phyloP scores from a whole-genome alignment of 2,888 invertebrate genomes.

The Lasius fuliginosus region DNA sequence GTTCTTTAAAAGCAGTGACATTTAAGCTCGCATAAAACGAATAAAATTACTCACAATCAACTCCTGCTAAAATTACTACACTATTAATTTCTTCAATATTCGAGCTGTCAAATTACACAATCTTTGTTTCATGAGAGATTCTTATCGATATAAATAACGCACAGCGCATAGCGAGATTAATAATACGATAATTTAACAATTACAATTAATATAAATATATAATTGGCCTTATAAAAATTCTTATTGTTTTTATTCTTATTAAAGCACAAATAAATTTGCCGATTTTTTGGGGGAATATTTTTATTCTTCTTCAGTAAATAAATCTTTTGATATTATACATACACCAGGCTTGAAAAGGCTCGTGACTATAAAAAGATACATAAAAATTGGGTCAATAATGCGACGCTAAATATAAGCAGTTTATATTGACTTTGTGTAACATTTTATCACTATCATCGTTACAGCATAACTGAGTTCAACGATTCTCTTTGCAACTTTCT shows the following conservation, averaged over 20 bases:
- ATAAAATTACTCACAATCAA: neutral
- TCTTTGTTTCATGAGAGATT: neutral
- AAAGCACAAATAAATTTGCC: neutral
- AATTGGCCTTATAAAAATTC: neutral
- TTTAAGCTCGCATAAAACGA: neutral
- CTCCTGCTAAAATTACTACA: neutral
- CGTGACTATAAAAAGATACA: neutral
- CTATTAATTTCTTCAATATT: neutral
- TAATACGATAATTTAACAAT: neutral
- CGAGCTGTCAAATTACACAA: neutral
- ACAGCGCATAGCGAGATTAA: neutral
- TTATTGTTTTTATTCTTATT: neutral
- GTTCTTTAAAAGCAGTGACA: neutral
- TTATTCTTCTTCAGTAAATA: neutral
- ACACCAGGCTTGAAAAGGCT: neutral
- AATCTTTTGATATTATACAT: neutral
- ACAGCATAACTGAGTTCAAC: neutral
- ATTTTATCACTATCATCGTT: neutral
- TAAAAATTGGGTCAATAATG: neutral
- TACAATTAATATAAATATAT: neutral
- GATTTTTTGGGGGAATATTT: neutral
- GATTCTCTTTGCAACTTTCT: conserved; percentile 1
- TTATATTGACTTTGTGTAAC: neutral
- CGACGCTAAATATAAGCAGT: neutral
- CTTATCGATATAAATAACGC: neutral